Base-by-base conservation (phyloP, 2,797 vertebrate species). In the Lutjanus campechanus region DNA sequence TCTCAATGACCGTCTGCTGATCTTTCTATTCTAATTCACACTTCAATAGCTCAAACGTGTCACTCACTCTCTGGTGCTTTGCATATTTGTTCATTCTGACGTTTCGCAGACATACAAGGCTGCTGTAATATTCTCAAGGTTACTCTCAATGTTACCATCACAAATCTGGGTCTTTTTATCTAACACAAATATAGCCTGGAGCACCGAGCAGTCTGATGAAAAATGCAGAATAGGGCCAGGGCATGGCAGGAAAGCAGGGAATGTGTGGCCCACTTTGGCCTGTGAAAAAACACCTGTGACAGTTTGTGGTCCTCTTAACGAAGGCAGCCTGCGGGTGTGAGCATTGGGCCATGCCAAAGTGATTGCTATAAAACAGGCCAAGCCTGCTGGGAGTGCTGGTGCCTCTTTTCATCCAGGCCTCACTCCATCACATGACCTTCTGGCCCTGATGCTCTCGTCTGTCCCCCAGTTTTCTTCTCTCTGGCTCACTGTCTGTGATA, bases 241-340 rank as follows among this genome's bases (percentile, higher is more conserved):
- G 25, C 73, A 65, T 50, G 64, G 77, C 12, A 66, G 76, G 75
- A 69, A 70, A 55, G 79, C 63, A 7, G 56, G 65, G 67, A 84
- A 86, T 69, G 64, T 85, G 71, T 84, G 82, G 43, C 85, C 75
- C 76, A 87, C 77, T 93, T 92, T 85, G 84, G 83, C 82, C 84
- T 46, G 40, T 76, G 77, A 81, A 89, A 82, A 88, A 87, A 72
- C 84, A 92, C 90, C 88, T 93, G 89, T 29, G 79, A 91, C 82
- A 88, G 81, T 87, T 85, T 85, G 79, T 81, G 85, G 81, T 85
- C 84, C 11, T 43, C 73, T 88, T 85, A 90, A 92, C 41, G 77
- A 86, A 81, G 69, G 83, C 61, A 72, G 88, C 83, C 84, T 83
- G 77, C 11, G 50, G 86, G 72, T 83, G 50, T 81, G 85, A 87